Base-by-base conservation (phyloP, 2,113 vertebrate species). In the Ameiurus melas region DNA sequence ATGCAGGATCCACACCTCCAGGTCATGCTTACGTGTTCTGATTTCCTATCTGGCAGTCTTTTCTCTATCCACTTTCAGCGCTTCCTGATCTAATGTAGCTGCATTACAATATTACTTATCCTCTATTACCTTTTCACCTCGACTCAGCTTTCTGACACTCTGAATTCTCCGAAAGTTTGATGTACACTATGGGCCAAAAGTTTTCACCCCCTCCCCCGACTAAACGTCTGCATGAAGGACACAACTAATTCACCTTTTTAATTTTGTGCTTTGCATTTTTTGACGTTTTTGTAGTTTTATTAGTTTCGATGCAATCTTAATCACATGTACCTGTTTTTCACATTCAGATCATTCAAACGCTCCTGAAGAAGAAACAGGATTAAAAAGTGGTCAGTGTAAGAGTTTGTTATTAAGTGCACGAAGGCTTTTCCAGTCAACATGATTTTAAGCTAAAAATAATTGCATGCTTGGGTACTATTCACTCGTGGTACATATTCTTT, bases 21-120 rank as follows among this genome's bases (percentile, higher is more conserved):
- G 85, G 39, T 86, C 47, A 30, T 25, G 60, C 68, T 80, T 68
- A 60, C 25, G 33, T 30, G 14, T 71, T 73, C 66, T 73, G 58
- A 60, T 73, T 83, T 55, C 27, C 64, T 22, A 58, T 62, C 51
- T 73, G 86, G 25, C 33, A 5, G 25, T 66, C 60, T 10, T 84
- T 51, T 51, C 82, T 66, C 25, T 8, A n/a, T 84, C 83, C 62
- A 30, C 62, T 84, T 84, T 53, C 13, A n/a, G 27, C 10, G 14
- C 83, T 84, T 84, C 83, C 83, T 84, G 62, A 51, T 84, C 83
- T 84, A 66, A 84, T 68, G 62, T 68, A 84, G 58, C 62, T 20
- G 27, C 83, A 68, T 30, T 84, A 66, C 62, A 51, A 30, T 84
- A 68, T 68, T 84, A 84, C 83, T 84, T 84, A 84, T 62, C 80